Base-by-base conservation (phyloP, 1,140 invertebrate species). In the Nomia melanderi region DNA sequence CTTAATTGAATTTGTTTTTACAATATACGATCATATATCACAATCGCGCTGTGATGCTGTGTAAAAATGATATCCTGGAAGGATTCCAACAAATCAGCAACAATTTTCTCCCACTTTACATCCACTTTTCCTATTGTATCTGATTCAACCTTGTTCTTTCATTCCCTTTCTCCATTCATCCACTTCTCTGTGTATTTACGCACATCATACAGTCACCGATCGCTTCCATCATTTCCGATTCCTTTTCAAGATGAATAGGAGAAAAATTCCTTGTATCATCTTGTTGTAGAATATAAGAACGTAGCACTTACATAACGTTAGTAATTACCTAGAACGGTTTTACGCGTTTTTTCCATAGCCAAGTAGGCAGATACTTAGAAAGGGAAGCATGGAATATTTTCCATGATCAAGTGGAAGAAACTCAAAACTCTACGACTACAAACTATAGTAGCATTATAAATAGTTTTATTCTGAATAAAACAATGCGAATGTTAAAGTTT, bases 101-200 rank as follows among this genome's bases (percentile, higher is more conserved):
- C 62, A 65, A 74, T 74, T 31, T n/a, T 56, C 62, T 65, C 20
- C 14, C 29, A 74, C 23, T 74, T 66, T 56, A 56, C n/a, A 1
- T 1, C 62, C 62, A 74, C 62, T 66, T 74, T 56, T 74, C 72
- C 50, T 33, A 74, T 74, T 74, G 17, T 20, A 9, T 9, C 7
- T 66, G 60, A 39, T 73, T 73, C 60, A 56, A 25, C 25, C 71
- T 64, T 9, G 29, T 39, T 41, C 59, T 72, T 50, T 41, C 27
- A 20, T 50, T 7, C 12, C 33, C 54, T 66, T 74, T 65, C 44
- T 56, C 44, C 12, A 25, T 23, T 23, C 39, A 44, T 12, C 23
- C 29, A 12, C 41, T 41, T 8, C n/a, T 20, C 14, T 14, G 36
- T 25, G 44, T 23, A 31, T 44, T 41, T n/a, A n/a, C n/a, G n/a